Base-by-base conservation (phyloP, 2,797 vertebrate species). In the Arrhamphus sclerolepis region DNA sequence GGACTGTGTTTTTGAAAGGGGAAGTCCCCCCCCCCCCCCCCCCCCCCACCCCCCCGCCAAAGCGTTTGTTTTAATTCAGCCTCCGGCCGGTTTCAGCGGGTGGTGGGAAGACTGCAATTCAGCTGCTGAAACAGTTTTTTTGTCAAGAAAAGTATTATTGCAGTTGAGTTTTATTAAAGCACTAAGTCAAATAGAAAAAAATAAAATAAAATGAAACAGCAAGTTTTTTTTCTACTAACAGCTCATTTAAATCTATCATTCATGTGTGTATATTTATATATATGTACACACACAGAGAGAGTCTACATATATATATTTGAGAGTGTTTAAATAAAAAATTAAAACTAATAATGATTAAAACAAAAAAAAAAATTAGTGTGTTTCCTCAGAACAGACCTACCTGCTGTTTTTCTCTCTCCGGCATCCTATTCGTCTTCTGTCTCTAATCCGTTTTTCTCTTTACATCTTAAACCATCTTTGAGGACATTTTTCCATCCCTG, bases 331-430 rank as follows among this genome's bases (percentile, higher is more conserved):
- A n/a, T n/a, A n/a, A n/a, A n/a, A n/a, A n/a, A 55, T 31, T 18
- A 4, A 46, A 83, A 76, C 60, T 57, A 72, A 72, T 28, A 7
- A 31, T n/a, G 3, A 46, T 22, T 44, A 20, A 46, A 9, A 19
- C 21, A 26, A 26, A 40, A 71, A 79, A 51, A 57, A 62, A 76
- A 49, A 26, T 46, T 61, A 51, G 51, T 62, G 75, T 34, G 61
- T 52, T 66, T 31, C 56, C 51, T 75, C 56, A 8, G 21, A 48
- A 42, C 51, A 60, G 56, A 87, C 79, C 42, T 88, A 91, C 89
- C 89, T 90, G 89, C 74, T 56, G 59, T 54, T n/a, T n/a, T n/a
- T 83, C 60, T 70, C 13, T 34, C 56, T 55, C 72, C 43, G 50
- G 58, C 60, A 67, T 80, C 65, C 69, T 40, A 18, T 18, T 28